Evolutionary conservation across 2,797 vertebrate species (phyloP), one percentile per base, ranked within the genome.

Genomic region (Perodicticus potto): DNA sequence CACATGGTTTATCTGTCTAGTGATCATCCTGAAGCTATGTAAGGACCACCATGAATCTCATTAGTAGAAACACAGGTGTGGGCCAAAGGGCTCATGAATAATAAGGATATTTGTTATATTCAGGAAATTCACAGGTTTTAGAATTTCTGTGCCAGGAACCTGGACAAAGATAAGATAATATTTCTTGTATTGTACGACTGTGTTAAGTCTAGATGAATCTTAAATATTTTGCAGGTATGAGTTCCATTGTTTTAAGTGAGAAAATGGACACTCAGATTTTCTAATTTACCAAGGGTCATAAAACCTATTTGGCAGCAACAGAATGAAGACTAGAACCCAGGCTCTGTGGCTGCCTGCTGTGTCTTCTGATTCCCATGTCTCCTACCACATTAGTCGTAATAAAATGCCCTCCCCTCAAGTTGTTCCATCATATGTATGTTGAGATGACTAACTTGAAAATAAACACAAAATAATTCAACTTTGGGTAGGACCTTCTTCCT

Each of bases 381-480:
- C 69, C 73, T 25, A 73, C 19, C 61, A 78, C 13, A 37, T 61
- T 93, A 78, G 25, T 69, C 32, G 13, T 4, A 55, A 20, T 49
- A 25, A 73, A 73, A 65, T 49, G 16, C 0, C 17, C 25, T n/a
- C 19, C 70, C 5, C 13, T 32, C 19, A 45, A 53, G 49, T 0
- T 32, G 1, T 76, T 76, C 27, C 57, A 6, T 78, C 32, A 82
- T 63, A 7, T 23, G 4, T 9, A 63, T 70, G 49, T 61, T 34
- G 20, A 73, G 72, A 40, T 59, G 3, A 3, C 7, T 86, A 14
- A 72, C 67, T 91, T 86, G 59, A 94, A 96, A 63, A 91, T 76
- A 91, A 96, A 61, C 17, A 40, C 40, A 90, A 90, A 59, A n/a
- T 63, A 73, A 72, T 90, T 73, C 32, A 92, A 10, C 5, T 23